A percentile compares a stretch with the other conserved stretches of the same genome.
Evolutionary conservation across 2,113 vertebrate genomes (phyloP).

Genomic region (Pseudopipra pipra): DNA sequence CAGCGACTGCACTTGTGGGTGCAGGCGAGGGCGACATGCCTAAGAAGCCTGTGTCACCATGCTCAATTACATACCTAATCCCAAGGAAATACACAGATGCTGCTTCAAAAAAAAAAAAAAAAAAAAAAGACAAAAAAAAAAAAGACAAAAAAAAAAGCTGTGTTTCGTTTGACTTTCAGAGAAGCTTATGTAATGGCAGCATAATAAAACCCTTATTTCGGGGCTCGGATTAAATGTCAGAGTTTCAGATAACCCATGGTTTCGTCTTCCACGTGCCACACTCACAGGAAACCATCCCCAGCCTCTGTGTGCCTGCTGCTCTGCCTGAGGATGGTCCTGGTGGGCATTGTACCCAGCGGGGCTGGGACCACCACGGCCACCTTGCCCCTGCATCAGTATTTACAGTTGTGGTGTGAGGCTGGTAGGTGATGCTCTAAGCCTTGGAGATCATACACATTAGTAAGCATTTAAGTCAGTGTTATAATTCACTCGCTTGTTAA

Average conservation of each 20-base stretch:
- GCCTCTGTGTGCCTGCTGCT: background rate
- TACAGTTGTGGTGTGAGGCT: background rate
- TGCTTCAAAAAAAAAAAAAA: background rate
- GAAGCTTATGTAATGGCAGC: background rate
- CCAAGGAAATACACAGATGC: conserved; percentile 15
- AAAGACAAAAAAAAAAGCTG: background rate
- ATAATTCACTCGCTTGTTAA: conserved; percentile 37
- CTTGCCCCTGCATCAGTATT: background rate
- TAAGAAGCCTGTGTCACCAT: conserved; percentile 6
- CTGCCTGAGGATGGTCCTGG: background rate
- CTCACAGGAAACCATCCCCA: background rate
- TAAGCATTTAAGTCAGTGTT: conserved; percentile 24
- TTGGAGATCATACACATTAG: background rate
- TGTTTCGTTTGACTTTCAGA: conserved; percentile 26
- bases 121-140: background rate
- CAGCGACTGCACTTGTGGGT: background rate
- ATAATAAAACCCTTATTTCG: background rate
- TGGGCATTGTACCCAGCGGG: background rate
- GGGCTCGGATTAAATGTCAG: background rate
- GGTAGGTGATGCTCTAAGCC: conserved; percentile 20
- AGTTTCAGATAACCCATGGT: background rate
- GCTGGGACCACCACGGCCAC: background rate
- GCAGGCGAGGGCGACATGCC: background rate
- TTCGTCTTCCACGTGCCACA: background rate
- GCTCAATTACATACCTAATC: conserved; percentile 31